These are phyloP conservation scores for Paracentrotus lividus DNA, from an alignment of 53 echinoderm and acorn worm genomes.

Conservation along the genomic window DNA sequence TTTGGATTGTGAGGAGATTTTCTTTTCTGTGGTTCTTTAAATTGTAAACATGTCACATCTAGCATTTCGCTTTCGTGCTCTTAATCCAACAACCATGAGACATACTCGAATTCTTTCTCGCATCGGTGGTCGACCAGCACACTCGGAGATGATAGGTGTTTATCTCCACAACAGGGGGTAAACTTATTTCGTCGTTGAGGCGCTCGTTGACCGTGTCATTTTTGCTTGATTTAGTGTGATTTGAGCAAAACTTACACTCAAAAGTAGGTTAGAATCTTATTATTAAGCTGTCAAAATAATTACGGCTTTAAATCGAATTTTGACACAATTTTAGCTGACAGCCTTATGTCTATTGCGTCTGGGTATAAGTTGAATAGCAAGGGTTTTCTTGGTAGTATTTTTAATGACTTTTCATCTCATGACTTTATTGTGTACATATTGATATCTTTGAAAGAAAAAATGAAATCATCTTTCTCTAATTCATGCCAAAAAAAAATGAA, in stretches of 20 bases:
- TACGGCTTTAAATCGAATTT: neutral
- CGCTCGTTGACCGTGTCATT: neutral
- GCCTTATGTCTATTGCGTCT: neutral
- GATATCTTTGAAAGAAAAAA: too few relatives aligned
- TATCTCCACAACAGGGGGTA: constrained; percentile 34
- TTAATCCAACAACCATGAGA: neutral
- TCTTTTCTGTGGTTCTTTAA: neutral
- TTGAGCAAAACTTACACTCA: constrained; percentile 3
- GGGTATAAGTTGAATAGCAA: neutral
- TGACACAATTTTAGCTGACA: neutral
- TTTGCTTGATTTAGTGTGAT: neutral
- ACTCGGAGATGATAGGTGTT: neutral
- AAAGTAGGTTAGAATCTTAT: constrained; percentile 31
- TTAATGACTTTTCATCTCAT: neutral
- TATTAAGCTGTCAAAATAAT: constrained; percentile 32
- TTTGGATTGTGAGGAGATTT: too few relatives aligned
- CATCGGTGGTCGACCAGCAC: neutral
- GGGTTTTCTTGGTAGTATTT: neutral
- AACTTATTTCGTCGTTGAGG: neutral
- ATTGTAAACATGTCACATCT: neutral
- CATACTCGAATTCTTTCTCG: neutral
- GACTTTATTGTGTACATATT: too few relatives aligned
- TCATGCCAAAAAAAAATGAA: too few relatives aligned
- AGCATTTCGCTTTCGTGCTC: constrained; percentile 19
- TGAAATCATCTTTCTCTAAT: too few relatives aligned